These are phyloP conservation scores for Chaetogeoica ovagalla DNA, from an alignment of 2,888 invertebrate genomes.

Conservation along the genomic window DNA sequence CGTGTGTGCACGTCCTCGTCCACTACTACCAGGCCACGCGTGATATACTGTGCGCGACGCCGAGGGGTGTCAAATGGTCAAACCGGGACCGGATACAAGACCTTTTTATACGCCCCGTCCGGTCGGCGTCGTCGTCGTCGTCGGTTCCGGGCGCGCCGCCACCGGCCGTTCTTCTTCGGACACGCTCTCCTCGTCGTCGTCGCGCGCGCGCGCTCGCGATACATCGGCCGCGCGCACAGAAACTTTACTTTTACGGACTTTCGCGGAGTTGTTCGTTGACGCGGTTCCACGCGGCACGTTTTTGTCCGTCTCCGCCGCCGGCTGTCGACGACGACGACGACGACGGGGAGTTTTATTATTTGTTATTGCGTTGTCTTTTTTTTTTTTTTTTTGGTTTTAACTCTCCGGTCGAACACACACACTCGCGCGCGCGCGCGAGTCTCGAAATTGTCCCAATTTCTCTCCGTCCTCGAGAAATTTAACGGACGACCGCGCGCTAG, in stretches of 20 bases:
- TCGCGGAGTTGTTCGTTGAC: conserved; percentile 1
- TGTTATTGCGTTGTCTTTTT: too few species aligned
- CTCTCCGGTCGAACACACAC: neutral
- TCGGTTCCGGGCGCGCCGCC: conserved; percentile 35
- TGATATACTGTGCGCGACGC: neutral
- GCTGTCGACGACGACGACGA: too few species aligned
- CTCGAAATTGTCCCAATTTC: too few species aligned
- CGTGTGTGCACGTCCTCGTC: neutral
- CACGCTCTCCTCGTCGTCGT: neutral
- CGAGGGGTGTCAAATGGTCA: conserved; percentile 53
- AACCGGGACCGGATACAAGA: conserved; percentile 50
- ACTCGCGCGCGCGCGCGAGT: too few species aligned
- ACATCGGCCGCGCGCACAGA: neutral
- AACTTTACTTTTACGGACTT: conserved; percentile 49
- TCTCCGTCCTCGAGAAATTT: too few species aligned
- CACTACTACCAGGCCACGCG: too few species aligned
- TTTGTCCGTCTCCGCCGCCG: neutral
- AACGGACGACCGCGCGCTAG: too few species aligned
- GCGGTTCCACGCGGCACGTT: neutral
- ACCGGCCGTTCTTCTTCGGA: too few species aligned
- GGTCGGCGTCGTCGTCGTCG: conserved; percentile 47
- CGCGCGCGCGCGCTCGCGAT: neutral
- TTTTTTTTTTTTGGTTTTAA: conserved; percentile 8
- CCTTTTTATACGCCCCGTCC: conserved; percentile 53
- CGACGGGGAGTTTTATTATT: too few species aligned